phyloP scores from a whole-genome alignment of 2,888 invertebrate genomes.

The Philhelius pedissequus region DNA sequence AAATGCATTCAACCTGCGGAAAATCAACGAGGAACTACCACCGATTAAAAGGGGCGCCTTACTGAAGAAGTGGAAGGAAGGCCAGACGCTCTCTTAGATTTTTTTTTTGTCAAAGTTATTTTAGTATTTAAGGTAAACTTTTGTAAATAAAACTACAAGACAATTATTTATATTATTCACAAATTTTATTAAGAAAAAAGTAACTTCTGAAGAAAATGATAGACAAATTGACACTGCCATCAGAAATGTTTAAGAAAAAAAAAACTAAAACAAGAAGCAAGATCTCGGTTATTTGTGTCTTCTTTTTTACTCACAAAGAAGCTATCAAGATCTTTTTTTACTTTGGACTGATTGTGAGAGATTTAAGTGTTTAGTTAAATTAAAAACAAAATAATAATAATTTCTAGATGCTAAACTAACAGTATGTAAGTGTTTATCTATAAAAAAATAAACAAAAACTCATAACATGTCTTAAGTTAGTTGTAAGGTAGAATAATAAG shows the following conservation, averaged over 20 bases:
- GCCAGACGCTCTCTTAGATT: conserved; percentile 69
- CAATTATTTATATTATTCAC: conserved; percentile 55
- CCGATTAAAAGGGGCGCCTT: conserved; percentile 70
- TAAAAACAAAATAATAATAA: background rate
- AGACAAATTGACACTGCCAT: conserved; percentile 55
- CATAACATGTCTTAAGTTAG: background rate
- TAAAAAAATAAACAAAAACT: background rate
- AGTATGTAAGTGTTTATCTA: background rate
- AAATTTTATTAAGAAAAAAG: conserved; percentile 22
- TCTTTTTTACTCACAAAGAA: background rate
- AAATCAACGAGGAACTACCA: conserved; percentile 72
- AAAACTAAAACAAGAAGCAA: background rate
- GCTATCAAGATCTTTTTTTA: background rate
- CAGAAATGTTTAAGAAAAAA: too few species aligned
- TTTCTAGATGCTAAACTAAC: background rate
- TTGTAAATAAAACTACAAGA: conserved; percentile 54
- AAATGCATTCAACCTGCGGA: conserved; percentile 71
- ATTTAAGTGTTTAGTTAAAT: conserved; percentile 32
- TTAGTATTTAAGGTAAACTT: conserved; percentile 31
- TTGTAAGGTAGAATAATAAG: background rate
- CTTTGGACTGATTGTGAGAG: conserved; percentile 44
- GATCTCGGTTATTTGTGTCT: too few species aligned
- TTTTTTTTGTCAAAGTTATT: background rate
- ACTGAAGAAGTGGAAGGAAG: conserved; percentile 71
- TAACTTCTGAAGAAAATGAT: background rate